Evolutionary conservation across 1,140 invertebrate species (phyloP).

Genomic region (Spodoptera litura): DNA sequence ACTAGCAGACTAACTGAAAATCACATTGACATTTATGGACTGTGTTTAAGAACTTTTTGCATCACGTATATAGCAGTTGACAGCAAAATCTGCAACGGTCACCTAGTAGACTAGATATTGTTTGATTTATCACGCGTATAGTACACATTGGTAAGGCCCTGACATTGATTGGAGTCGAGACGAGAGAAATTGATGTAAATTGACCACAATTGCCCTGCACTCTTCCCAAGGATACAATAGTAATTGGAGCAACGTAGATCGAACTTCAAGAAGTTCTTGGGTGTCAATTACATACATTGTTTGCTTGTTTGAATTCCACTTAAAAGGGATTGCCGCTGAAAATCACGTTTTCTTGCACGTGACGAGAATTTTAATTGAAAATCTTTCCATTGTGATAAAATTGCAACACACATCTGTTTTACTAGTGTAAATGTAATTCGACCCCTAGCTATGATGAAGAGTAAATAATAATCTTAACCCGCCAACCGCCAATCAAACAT

Average conservation of each 20-base stretch:
- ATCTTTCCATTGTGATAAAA: no score
- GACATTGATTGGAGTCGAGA: slow-evolving; percentile 43
- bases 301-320: background rate
- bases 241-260: slow-evolving; percentile 37
- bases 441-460: no score
- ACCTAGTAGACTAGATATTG: background rate
- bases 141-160: slow-evolving; percentile 10
- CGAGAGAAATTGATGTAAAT: slow-evolving; percentile 47
- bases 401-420: no score
- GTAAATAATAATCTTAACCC: no score
- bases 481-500: no score
- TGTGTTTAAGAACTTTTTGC: no score
- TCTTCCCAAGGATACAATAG: slow-evolving; percentile 27
- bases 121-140: slow-evolving; percentile 20
- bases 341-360: no score
- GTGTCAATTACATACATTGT: slow-evolving; percentile 1
- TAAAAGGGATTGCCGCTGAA: background rate
- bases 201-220: slow-evolving; percentile 38
- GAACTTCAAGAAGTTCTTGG: slow-evolving; percentile 15
- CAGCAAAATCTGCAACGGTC: background rate
- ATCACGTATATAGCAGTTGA: no score
- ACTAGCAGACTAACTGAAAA: no score
- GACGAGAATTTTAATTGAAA: no score
- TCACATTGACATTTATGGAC: no score
- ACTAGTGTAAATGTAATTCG: no score